Evolutionary conservation across 2,797 vertebrate species (phyloP), one percentile per base, ranked within the genome.

Genomic region (Monodelphis domestica): DNA sequence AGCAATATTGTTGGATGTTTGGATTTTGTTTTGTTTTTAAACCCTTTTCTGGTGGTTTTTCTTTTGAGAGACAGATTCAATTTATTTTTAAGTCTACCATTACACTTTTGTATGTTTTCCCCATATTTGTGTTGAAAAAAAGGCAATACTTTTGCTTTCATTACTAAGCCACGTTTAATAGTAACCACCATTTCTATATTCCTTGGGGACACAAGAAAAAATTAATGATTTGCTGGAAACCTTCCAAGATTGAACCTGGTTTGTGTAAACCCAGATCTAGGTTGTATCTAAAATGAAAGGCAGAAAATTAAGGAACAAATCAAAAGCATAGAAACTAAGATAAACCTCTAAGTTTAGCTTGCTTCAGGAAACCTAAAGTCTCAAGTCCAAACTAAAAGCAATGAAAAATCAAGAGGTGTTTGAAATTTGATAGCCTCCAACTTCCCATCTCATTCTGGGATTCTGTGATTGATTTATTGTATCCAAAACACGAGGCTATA

Each of bases 361-460:
- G 17, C 38, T 78, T 78, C 38, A 78, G 45, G 30, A 55, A 91
- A 54, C 45, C 63, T 52, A 55, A 54, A n/a, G 53, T 56, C 53
- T 50, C 30, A 91, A 93, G 84, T 26, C n/a, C 84, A 51, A 45
- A 84, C 78, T n/a, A 53, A 33, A 89, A 84, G n/a, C 50, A 78
- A 89, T 56, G 91, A 89, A 89, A 93, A 56, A 59, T 90, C 55
- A 90, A 88, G 78, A 14, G 90, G 88, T 30, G 2, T 78, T 78
- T 24, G 17, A 38, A 38, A 45, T 17, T 45, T 78, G 70, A 45
- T 45, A 70, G 45, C 29, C 21, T 45, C 38, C 38, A 45, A 3
- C 14, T 24, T 45, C 17, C 15, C 63, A 70, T 78, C 38, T 38
- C 24, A 24, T 45, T 2, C 6, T 56, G 26, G 26, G 7, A 38